Base-by-base conservation (phyloP, 2,888 invertebrate species). In the Drosophila demipolita region DNA sequence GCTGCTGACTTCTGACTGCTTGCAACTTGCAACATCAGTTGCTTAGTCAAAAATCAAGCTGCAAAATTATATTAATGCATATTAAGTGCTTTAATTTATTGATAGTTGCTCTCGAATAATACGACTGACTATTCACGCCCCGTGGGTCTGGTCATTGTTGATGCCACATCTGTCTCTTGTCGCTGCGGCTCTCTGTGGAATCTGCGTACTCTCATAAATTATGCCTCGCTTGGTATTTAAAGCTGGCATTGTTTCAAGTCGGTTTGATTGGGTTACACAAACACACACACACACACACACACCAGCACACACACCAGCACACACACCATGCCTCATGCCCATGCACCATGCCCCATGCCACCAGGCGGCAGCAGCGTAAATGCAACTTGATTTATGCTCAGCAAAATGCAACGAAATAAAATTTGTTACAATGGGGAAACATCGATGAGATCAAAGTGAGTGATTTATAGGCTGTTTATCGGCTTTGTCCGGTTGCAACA, bases 391-490 rank as follows among this genome's bases (percentile, higher is more conserved):
- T 86, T 86, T 87, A 86, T 86, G 78, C 69, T 58, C 75, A 59
- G 53, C 75, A 65, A 79, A 87, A 78, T 76, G 87, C 82, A 84
- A 53, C 80, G 77, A 80, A 87, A 89, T 87, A 84, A 89, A 85
- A 89, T 76, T 75, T 80, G 72, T 76, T 67, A 65, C 77, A 67
- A 73, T 53, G 67, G 54, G 66, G 73, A 79, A 45, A 89, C 80
- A 89, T 85, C 82, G 85, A 87, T 74, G 82, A 80, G 85, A 89
- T 89, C 85, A 87, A 82, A 84, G 53, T 80, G 82, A 71, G 66
- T 89, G 87, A 86, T 86, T 89, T 86, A 86, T 86, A 62, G 82
- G 75, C 80, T 78, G 72, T 87, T 84, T 87, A 85, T 84, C 80
- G 75, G 73, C 67, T 55, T 49, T 54, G 57, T 32, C 23, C 57